phyloP scores from a whole-genome alignment of 2,888 invertebrate genomes.

The Dioctria linearis region DNA sequence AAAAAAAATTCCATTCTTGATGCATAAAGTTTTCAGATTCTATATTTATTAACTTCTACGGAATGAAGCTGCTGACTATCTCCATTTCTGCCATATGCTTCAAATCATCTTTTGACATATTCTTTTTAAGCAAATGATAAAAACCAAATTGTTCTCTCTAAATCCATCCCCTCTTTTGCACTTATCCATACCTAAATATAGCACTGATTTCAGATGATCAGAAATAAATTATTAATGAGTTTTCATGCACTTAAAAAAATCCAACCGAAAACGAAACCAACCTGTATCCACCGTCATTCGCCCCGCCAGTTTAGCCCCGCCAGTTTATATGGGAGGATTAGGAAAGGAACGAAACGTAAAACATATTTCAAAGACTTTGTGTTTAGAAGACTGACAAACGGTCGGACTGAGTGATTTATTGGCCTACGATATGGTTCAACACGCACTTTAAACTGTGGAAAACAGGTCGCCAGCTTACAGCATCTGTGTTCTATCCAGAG shows the following conservation, averaged over 20 bases:
- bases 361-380: conserved; percentile 32
- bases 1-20: too few species aligned
- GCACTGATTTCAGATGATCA: too few species aligned
- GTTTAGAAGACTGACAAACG: conserved; percentile 43
- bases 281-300: not conserved
- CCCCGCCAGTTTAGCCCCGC: not conserved
- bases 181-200: too few species aligned
- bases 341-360: conserved; percentile 24
- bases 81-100: not conserved
- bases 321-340: not conserved
- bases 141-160: conserved; percentile 17
- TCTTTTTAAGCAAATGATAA: conserved; percentile 18
- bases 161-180: too few species aligned
- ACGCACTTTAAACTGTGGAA: conserved; percentile 26
- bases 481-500: conserved; percentile 33
- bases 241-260: conserved; percentile 21
- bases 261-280: conserved; percentile 23
- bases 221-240: not conserved
- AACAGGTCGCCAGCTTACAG: conserved; percentile 23
- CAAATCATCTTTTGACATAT: not conserved
- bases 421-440: conserved; percentile 8
- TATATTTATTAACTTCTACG: too few species aligned
- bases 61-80: too few species aligned
- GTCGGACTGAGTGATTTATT: conserved; percentile 41
- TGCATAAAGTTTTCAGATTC: too few species aligned